phyloP scores from a whole-genome alignment of 1,140 invertebrate genomes.

The Liolophura sinensis region DNA sequence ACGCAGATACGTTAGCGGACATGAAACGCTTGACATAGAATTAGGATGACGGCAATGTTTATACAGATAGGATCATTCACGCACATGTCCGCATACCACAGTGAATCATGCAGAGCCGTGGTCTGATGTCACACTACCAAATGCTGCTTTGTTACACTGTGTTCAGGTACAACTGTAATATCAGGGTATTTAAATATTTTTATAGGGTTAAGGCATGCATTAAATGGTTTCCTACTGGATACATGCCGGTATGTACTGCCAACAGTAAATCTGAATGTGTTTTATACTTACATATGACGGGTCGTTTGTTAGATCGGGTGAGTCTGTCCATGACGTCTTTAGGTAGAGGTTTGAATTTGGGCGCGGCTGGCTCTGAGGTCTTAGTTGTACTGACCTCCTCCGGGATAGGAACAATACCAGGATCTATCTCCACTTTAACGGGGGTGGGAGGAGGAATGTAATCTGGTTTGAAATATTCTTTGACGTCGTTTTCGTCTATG shows the following conservation, averaged over 20 bases:
- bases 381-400: conserved; percentile 15
- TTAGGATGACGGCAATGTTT: neutral
- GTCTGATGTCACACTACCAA: no score
- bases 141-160: no score
- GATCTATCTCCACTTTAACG: conserved; percentile 20
- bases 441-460: conserved; percentile 34
- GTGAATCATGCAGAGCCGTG: no score
- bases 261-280: no score
- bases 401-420: conserved; percentile 18
- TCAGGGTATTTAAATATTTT: no score
- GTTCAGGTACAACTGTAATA: no score
- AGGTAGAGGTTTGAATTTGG: conserved; percentile 29
- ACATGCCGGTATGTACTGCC: no score
- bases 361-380: conserved; percentile 19
- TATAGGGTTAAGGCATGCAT: neutral
- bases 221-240: no score
- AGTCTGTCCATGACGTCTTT: conserved; percentile 31
- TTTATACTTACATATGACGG: conserved; percentile 30
- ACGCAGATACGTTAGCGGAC: neutral
- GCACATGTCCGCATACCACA: no score
- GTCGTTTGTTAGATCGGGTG: conserved; percentile 31
- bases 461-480: conserved; percentile 40
- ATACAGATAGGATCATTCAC: no score
- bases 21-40: neutral
- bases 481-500: conserved; percentile 35